Evolutionary conservation across 1,140 invertebrate genomes (phyloP).

Genomic region (Sminthurides bifidus): DNA sequence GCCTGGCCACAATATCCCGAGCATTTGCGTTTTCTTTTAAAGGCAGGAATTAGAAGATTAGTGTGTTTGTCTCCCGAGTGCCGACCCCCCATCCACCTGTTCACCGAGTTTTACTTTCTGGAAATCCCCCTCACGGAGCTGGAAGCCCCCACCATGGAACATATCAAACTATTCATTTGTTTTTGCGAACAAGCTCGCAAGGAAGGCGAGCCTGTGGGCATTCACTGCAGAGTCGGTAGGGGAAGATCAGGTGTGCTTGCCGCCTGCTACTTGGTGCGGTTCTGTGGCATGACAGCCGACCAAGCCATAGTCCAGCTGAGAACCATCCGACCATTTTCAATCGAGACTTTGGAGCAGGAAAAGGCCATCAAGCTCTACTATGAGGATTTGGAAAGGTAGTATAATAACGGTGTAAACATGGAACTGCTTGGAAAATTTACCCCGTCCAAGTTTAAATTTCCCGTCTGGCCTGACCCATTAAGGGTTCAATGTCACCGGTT

Average conservation of each 20-base stretch:
- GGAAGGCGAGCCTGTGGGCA: constrained; percentile 47
- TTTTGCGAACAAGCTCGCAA: constrained; percentile 41
- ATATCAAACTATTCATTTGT: constrained; percentile 54
- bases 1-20: constrained; percentile 44
- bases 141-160: constrained; percentile 48
- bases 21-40: constrained; percentile 47
- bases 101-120: constrained; percentile 43
- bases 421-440: too few relatives aligned
- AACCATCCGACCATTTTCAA: constrained; percentile 49
- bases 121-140: constrained; percentile 53
- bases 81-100: constrained; percentile 41
- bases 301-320: constrained; percentile 49
- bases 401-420: background rate
- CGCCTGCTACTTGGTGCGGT: constrained; percentile 52
- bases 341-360: constrained; percentile 55
- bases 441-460: too few relatives aligned
- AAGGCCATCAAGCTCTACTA: constrained; percentile 47
- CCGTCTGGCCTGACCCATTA: too few relatives aligned
- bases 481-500: too few relatives aligned
- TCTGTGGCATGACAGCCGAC: constrained; percentile 46
- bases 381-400: constrained; percentile 43
- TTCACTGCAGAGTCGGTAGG: constrained; percentile 54
- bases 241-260: constrained; percentile 57
- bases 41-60: constrained; percentile 42
- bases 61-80: constrained; percentile 52